Conservation (phyloP, 2,888 invertebrate species). For the Synanthedon myopaeformis region DNA sequence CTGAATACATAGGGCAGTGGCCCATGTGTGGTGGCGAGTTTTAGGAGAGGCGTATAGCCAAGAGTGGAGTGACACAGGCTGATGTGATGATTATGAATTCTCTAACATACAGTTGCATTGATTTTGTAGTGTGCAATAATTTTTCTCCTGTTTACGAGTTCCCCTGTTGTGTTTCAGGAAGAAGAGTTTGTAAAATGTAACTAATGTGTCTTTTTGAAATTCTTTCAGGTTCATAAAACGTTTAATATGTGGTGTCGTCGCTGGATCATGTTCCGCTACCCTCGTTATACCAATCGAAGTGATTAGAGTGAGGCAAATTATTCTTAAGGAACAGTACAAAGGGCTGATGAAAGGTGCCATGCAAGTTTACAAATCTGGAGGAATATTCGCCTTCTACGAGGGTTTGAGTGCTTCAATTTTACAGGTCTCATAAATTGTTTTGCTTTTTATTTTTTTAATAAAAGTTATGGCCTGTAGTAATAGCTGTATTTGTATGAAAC, state of each 20-base stretch:
- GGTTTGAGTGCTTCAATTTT: constrained; percentile 42
- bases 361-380: constrained; percentile 40
- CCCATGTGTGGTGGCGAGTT: too few species aligned
- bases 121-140: too few species aligned
- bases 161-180: too few species aligned
- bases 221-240: neutral
- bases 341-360: constrained; percentile 35
- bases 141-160: too few species aligned
- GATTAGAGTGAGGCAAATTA: constrained; percentile 49
- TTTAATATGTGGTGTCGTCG: constrained; percentile 34
- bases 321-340: constrained; percentile 41
- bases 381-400: constrained; percentile 44
- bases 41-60: too few species aligned
- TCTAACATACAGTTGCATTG: too few species aligned
- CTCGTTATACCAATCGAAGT: constrained; percentile 47
- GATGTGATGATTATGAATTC: too few species aligned
- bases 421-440: constrained; percentile 24
- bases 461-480: too few species aligned
- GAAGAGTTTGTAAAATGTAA: too few species aligned
- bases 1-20: too few species aligned
- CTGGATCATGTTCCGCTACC: constrained; percentile 35
- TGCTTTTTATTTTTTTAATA: neutral
- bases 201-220: neutral
- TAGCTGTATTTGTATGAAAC: too few species aligned
- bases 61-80: too few species aligned